A percentile compares a stretch with the other conserved stretches of the same genome.
Evolutionary conservation across 1,140 invertebrate genomes (phyloP).

Genomic region (Stenopsyche tienmushanensis): DNA sequence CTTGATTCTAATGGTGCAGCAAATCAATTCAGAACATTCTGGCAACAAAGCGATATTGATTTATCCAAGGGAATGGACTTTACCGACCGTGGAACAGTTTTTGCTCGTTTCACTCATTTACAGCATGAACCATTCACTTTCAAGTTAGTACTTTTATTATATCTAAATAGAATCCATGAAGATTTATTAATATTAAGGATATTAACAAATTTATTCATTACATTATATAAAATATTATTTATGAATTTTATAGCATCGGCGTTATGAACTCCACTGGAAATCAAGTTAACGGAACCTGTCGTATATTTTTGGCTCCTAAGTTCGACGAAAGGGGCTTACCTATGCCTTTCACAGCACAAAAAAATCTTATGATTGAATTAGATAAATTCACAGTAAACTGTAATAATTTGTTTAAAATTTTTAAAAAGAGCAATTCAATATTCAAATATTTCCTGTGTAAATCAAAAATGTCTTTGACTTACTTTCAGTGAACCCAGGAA

Average conservation of each 20-base stretch:
- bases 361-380: conserved; percentile 72
- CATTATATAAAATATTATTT: conserved; percentile 5
- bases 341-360: conserved; percentile 66
- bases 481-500: conserved; percentile 60
- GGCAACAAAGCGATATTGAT: conserved; percentile 74
- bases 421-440: conserved; percentile 3
- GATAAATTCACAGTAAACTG: conserved; percentile 67
- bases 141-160: conserved; percentile 44
- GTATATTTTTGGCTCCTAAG: conserved; percentile 76
- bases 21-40: conserved; percentile 67
- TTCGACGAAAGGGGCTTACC: conserved; percentile 66
- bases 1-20: conserved; percentile 51
- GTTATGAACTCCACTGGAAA: conserved; percentile 61
- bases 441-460: not conserved
- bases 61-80: conserved; percentile 76
- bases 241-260: conserved; percentile 54
- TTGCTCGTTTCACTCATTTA: conserved; percentile 71
- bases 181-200: no score
- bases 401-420: conserved; percentile 39
- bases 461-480: not conserved
- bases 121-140: conserved; percentile 71
- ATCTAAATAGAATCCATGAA: not conserved
- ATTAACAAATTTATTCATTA: not conserved
- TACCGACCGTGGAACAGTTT: conserved; percentile 66
- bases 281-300: conserved; percentile 64